Evolutionary conservation across 2,797 vertebrate genomes (phyloP).

Genomic region (Todus mexicanus): DNA sequence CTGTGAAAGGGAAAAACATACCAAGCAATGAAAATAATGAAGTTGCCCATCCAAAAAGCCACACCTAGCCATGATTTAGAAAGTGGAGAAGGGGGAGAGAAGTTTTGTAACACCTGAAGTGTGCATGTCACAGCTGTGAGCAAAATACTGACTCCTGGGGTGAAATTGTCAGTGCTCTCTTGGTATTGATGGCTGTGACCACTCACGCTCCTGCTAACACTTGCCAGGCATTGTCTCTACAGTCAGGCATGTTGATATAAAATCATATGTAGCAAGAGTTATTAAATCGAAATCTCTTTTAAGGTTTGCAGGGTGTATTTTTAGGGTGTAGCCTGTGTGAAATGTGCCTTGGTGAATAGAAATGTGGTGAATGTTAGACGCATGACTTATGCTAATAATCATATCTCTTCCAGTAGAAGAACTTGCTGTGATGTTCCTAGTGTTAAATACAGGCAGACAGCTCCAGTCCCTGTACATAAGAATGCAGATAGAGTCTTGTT

Average conservation of each 20-base stretch:
- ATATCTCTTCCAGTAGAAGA: not conserved
- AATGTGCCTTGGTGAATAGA: conserved; percentile 29
- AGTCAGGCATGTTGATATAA: conserved; percentile 12
- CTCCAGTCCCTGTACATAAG: not conserved
- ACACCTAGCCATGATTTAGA: not conserved
- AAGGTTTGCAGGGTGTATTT: not conserved
- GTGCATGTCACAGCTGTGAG: not conserved
- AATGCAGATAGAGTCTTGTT: conserved; percentile 6
- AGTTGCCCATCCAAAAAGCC: not conserved
- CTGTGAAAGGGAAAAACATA: not conserved
- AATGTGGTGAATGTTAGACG: not conserved
- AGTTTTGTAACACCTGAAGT: not conserved
- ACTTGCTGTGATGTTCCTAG: not conserved
- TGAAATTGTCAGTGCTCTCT: not conserved
- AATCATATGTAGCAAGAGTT: not conserved
- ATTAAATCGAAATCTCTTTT: not conserved
- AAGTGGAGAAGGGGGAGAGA: not conserved
- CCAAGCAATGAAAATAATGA: not conserved
- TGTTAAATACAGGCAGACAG: conserved; percentile 18
- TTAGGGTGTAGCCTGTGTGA: conserved; percentile 41
- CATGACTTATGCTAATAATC: not conserved
- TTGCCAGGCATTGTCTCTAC: not conserved
- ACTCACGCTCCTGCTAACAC: not conserved
- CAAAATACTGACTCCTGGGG: not conserved
- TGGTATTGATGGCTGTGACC: not conserved